Evolutionary conservation across 1,140 invertebrate genomes (phyloP), one percentile per base, ranked within the genome.

Genomic region (Metaphire vulgaris): DNA sequence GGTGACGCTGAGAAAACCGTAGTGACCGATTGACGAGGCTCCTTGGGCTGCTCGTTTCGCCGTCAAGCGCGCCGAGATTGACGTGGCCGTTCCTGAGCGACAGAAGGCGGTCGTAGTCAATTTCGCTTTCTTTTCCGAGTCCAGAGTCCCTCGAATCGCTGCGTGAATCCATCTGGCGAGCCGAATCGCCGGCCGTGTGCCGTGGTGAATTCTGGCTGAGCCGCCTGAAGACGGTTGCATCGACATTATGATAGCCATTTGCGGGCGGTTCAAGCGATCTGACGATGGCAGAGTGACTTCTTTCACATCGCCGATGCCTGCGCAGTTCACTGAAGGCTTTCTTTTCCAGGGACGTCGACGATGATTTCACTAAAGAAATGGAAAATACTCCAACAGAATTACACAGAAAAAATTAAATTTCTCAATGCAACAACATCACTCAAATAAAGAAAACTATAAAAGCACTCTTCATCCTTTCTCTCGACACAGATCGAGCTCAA

Each of bases 71-170:
- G 6, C 41, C 41, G 41, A 56, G 41, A 6, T 12, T 12, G 41
- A 21, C 41, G 6, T 12, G 6, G 41, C 21, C 21, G 41, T 56
- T 56, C 6, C 41, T 6, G 41, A 6, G 6, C 21, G 21, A 6
- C 6, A 56, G 41, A 21, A 6, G 6, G 41, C 41, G 41, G 29
- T 71, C 69, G 29, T 33, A 32, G 76, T 78, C 34, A 72, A 76
- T 32, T 28, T 74, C 70, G n/a, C 72, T 71, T 34, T 79, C 74
- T 72, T 75, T 79, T 33, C 77, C 73, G 34, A 76, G 34, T 1
- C 68, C 41, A 15, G 75, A 66, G 75, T 79, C 77, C 0, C 74
- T 41, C 2, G 74, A 74, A 31, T 74, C 74, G 29, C 74, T 74
- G 28, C 74, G 56, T 2, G 56, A 71, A 32, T 71, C 69, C 6